Conservation (phyloP, 2,113 vertebrate species). For the Cochlearius cochlearius region DNA sequence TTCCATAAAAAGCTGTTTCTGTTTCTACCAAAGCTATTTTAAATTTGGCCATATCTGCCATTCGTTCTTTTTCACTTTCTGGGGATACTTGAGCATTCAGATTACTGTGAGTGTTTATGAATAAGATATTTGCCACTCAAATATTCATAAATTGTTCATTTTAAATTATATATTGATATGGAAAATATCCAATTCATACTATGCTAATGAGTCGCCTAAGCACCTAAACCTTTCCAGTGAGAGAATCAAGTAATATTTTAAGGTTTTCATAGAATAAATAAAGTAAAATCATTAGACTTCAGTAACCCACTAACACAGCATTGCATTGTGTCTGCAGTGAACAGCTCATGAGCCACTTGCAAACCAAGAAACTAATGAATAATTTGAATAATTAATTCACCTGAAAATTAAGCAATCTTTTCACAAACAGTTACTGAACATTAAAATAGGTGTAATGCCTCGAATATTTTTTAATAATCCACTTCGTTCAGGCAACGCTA, state of each 20-base stretch:
- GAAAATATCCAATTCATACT: background rate
- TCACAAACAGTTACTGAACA: background rate
- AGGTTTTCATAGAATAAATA: background rate
- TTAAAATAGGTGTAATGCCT: background rate
- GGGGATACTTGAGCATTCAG: background rate
- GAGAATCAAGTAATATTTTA: background rate
- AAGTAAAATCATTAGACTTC: background rate
- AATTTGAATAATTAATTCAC: background rate
- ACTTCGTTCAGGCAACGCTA: background rate
- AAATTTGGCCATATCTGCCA: background rate
- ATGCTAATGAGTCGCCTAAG: background rate
- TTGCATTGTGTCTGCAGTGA: background rate
- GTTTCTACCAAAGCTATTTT: background rate
- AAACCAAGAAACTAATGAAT: background rate
- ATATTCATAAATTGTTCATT: background rate
- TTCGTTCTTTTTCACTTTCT: background rate
- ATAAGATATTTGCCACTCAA: background rate
- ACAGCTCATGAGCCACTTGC: background rate
- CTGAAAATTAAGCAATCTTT: background rate
- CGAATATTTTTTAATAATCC: background rate
- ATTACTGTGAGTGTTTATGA: background rate
- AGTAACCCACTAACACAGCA: background rate
- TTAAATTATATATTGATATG: background rate
- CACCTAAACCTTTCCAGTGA: background rate
- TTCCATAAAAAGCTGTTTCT: background rate